phyloP scores from a whole-genome alignment of 1,140 invertebrate species.

The Ladona fulva region DNA sequence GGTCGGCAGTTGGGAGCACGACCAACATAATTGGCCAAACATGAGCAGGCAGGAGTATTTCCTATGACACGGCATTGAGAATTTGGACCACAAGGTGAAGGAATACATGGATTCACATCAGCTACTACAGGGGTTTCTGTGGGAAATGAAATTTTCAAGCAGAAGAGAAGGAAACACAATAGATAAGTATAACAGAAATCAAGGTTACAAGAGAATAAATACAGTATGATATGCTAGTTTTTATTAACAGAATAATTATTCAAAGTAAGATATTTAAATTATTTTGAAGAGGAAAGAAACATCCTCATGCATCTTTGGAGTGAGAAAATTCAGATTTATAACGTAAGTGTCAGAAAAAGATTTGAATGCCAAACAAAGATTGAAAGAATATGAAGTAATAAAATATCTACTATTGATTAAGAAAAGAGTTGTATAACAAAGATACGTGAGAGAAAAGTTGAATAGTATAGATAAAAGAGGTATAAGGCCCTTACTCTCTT shows the following conservation, averaged over 20 bases:
- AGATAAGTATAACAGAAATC: constrained; percentile 19
- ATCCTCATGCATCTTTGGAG: no score
- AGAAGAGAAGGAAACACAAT: constrained; percentile 22
- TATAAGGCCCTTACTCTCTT: constrained; percentile 45
- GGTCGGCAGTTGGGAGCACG: constrained; percentile 69
- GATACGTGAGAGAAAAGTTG: no score
- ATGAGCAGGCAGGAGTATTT: constrained; percentile 62
- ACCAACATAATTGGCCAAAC: constrained; percentile 60
- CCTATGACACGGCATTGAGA: constrained; percentile 63
- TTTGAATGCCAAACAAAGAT: no score
- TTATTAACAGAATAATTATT: no score
- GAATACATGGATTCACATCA: constrained; percentile 51
- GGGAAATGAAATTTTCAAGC: constrained; percentile 16
- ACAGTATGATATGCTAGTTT: neutral
- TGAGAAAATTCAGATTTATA: no score
- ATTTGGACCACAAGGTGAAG: constrained; percentile 68
- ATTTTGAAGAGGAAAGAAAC: no score
- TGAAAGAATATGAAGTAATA: no score
- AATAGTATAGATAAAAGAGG: no score
- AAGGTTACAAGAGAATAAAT: neutral
- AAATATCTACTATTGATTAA: no score
- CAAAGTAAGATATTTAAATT: no score
- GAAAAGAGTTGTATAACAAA: no score
- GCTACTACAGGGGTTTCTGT: constrained; percentile 30
- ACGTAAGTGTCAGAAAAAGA: no score